Percentiles rank a stretch among this genome's conserved stretches.
Conservation (phyloP, 1,140 invertebrate species). For the Potamilus streckersoni region DNA sequence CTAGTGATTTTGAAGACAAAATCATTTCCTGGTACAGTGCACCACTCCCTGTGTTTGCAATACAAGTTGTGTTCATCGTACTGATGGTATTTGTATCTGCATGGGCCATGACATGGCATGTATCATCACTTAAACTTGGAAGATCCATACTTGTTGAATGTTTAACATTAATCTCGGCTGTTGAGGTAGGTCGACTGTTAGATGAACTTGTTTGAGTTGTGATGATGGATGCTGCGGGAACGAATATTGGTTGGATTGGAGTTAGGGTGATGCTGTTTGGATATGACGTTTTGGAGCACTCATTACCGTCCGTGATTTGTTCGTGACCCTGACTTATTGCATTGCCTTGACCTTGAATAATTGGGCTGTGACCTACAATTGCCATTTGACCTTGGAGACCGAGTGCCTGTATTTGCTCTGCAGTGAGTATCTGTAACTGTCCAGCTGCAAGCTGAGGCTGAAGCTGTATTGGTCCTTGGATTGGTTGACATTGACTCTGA, state of each 20-base stretch:
- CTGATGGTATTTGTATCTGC: conserved; percentile 23
- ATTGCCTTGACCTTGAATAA: background rate
- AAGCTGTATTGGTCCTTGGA: background rate
- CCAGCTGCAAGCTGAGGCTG: background rate
- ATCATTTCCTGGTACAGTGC: conserved; percentile 57
- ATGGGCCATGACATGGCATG: conserved; percentile 17
- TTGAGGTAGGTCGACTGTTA: too few relatives aligned
- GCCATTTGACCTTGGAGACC: background rate
- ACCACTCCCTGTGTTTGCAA: conserved; percentile 33
- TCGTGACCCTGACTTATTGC: background rate
- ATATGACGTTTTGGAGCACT: conserved; percentile 1
- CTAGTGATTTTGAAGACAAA: conserved; percentile 47
- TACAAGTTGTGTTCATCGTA: conserved; percentile 35
- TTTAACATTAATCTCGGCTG: too few relatives aligned
- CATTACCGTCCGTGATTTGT: background rate
- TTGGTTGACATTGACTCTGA: background rate
- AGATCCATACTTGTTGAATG: too few relatives aligned
- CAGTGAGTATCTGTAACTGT: background rate
- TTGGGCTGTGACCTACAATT: background rate
- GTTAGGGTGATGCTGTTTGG: background rate
- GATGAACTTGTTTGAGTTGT: too few relatives aligned
- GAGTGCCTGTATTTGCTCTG: background rate
- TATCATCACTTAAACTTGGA: too few relatives aligned
- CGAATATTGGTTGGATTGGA: too few relatives aligned
- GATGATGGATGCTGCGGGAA: too few relatives aligned